phyloP scores from a whole-genome alignment of 2,888 invertebrate species.

The Nasonovia ribisnigri region DNA sequence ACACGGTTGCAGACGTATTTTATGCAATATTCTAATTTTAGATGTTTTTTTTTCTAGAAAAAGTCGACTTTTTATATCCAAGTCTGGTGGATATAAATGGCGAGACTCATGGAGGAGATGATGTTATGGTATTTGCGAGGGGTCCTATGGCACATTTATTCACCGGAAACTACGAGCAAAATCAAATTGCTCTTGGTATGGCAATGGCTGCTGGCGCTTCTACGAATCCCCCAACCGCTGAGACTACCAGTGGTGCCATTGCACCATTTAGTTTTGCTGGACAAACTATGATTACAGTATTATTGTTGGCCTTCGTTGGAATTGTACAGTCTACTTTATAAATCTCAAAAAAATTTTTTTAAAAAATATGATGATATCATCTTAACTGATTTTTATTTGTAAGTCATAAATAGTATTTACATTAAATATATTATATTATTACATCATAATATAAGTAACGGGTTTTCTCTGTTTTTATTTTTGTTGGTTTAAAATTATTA shows the following conservation, averaged over 20 bases:
- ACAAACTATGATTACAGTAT: background rate
- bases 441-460: background rate
- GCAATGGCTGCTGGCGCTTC: constrained; percentile 79
- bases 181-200: constrained; percentile 82
- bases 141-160: constrained; percentile 87
- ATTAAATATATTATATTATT: background rate
- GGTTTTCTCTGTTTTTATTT: background rate
- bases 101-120: constrained; percentile 68
- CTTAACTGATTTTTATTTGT: background rate
- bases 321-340: background rate
- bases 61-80: constrained; percentile 61
- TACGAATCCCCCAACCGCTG: background rate
- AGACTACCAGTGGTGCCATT: background rate
- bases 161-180: constrained; percentile 84
- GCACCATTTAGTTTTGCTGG: background rate
- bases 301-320: background rate
- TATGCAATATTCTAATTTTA: background rate
- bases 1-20: background rate
- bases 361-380: background rate
- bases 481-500: background rate
- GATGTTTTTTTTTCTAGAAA: background rate
- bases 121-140: constrained; percentile 73
- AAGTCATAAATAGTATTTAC: background rate
- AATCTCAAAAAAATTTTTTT: background rate
- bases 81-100: constrained; percentile 66